Conservation (phyloP, 2,113 vertebrate species). For the Beaufortia kweichowensis region DNA sequence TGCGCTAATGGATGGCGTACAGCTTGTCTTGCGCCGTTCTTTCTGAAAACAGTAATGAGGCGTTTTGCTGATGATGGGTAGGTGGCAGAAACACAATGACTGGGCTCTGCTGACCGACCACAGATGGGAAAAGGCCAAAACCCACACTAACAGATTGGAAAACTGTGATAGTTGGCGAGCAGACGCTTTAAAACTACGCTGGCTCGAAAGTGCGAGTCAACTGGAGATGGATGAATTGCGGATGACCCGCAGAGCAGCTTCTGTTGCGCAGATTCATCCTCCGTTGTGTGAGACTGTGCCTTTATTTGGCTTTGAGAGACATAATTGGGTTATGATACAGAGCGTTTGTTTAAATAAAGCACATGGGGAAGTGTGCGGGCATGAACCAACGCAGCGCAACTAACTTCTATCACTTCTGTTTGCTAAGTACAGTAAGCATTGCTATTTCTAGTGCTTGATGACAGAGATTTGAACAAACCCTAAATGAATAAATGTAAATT, state of each 20-base stretch:
- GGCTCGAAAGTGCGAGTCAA: constrained; percentile 49
- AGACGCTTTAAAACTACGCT: constrained; percentile 30
- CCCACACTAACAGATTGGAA: constrained; percentile 48
- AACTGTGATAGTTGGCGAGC: constrained; percentile 42
- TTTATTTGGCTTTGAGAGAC: constrained; percentile 22
- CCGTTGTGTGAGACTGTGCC: constrained; percentile 24
- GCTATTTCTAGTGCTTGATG: neutral
- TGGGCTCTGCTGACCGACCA: constrained; percentile 11
- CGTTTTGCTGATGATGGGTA: constrained; percentile 32
- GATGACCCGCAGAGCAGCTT: constrained; percentile 49
- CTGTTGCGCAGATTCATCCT: constrained; percentile 45
- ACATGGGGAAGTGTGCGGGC: neutral
- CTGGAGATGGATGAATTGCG: constrained; percentile 50
- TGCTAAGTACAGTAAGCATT: neutral
- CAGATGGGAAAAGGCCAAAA: constrained; percentile 43
- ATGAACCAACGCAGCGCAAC: neutral
- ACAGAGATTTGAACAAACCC: no score
- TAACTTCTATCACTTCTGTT: neutral
- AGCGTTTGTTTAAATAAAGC: constrained; percentile 34
- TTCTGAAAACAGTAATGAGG: constrained; percentile 39
- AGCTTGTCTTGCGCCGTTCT: constrained; percentile 28
- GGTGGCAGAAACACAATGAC: constrained; percentile 42
- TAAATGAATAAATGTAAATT: no score
- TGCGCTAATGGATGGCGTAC: constrained; percentile 35
- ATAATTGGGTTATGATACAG: constrained; percentile 33